Percentiles rank a stretch among this genome's conserved stretches.
Evolutionary conservation across 2,797 vertebrate genomes (phyloP).

Genomic region (Semotilus atromaculatus): DNA sequence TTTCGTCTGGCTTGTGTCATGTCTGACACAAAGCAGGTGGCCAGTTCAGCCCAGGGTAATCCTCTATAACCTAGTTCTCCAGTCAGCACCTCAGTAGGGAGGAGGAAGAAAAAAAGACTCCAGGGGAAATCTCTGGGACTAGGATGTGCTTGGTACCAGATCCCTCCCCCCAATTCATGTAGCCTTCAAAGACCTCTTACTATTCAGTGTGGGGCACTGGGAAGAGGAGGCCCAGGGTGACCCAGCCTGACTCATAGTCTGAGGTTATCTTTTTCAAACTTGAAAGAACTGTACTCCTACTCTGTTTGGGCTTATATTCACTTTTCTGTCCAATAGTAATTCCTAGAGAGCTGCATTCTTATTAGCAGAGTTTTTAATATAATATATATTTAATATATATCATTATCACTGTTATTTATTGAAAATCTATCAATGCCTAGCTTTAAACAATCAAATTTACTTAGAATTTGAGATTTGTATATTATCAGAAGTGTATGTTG

Average conservation of each 20-base stretch:
- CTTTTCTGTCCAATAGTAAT: neutral
- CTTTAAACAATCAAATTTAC: constrained; percentile 7
- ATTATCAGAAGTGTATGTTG: neutral
- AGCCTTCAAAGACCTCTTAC: constrained; percentile 18
- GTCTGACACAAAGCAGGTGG: constrained; percentile 79
- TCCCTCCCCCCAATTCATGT: constrained; percentile 67
- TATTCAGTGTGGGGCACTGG: constrained; percentile 44
- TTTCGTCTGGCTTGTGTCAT: constrained; percentile 65
- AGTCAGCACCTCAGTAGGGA: constrained; percentile 58
- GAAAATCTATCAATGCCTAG: neutral
- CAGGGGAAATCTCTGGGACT: constrained; percentile 72
- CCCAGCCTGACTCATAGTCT: constrained; percentile 16
- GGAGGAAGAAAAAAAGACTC: constrained; percentile 58
- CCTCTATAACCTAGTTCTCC: constrained; percentile 49
- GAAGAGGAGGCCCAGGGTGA: constrained; percentile 20
- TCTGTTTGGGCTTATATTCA: neutral
- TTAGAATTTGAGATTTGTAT: neutral
- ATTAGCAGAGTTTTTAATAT: neutral
- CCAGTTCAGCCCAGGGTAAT: constrained; percentile 56
- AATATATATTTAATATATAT: no score
- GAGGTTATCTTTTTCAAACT: constrained; percentile 33
- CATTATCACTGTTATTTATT: neutral
- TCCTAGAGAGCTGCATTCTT: neutral
- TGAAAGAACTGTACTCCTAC: constrained; percentile 8
- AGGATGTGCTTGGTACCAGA: constrained; percentile 71